Evolutionary conservation across 2,797 vertebrate species (phyloP).

Genomic region (Meriones psammophilus): DNA sequence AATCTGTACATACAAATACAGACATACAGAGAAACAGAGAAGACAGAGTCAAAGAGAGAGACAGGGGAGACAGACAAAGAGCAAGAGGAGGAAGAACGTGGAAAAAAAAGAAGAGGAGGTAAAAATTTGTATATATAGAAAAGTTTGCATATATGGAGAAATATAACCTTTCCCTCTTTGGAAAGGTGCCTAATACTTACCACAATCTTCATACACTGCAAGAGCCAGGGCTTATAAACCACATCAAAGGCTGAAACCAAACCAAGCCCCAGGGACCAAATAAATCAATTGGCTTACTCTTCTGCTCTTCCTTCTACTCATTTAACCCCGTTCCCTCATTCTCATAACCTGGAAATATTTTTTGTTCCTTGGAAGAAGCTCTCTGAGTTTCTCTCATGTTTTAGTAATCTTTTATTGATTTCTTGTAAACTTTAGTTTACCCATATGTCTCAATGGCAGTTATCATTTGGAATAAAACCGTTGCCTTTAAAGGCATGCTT

Average conservation of each 20-base stretch:
- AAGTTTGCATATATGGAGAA: background rate
- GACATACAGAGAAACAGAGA: background rate
- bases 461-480: background rate
- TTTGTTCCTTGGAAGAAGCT: background rate
- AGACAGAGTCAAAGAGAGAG: background rate
- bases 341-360: background rate
- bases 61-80: background rate
- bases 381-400: background rate
- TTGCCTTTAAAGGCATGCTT: background rate
- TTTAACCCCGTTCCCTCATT: constrained; percentile 1
- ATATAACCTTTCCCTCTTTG: background rate
- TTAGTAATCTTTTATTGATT: background rate
- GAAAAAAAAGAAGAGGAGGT: rapidly evolving
- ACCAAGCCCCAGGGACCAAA: background rate
- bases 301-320: background rate
- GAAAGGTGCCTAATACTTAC: background rate
- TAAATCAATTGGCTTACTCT: constrained; percentile 7
- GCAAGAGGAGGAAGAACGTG: background rate
- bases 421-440: background rate
- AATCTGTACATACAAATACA: background rate
- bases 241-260: background rate
- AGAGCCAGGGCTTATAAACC: background rate
- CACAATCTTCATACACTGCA: rapidly evolving
- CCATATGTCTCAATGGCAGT: background rate
- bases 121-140: too few relatives aligned